Evolutionary conservation across 2,888 invertebrate species (phyloP), one percentile per base, ranked within the genome.

Genomic region (Dioctria rufipes): DNA sequence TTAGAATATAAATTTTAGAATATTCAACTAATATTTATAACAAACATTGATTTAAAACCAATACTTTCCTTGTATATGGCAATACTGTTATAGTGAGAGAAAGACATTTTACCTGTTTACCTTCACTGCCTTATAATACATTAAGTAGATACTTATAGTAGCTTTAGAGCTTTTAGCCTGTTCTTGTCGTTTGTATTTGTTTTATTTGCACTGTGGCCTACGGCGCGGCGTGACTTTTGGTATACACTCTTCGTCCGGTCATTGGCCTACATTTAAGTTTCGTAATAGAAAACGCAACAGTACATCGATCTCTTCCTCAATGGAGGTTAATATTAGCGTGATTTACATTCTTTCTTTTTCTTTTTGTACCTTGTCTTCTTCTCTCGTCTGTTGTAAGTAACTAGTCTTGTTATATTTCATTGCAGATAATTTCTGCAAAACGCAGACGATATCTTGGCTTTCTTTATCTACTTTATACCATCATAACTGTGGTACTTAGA

Each of bases 271-370:
- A 85, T 85, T 85, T 85, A 82, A 84, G 84, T 85, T 85, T 85
- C 84, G 83, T 85, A 85, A 85, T 85, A 85, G 85, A 85, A 85
- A 85, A 85, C 84, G 84, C 84, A 84, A 85, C 84, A 84, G 85
- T 84, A 84, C 84, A 85, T 83, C 84, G 85, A 83, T 84, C 84
- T 84, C 82, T 83, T 83, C 84, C 81, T 83, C 84, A 83, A 84
- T 83, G 83, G 84, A 84, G 84, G 83, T 84, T 84, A 84, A 82
- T 83, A 63, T 39, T 63, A 43, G 37, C 25, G 25, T 13, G 37
- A 39, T 63, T 77, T 61, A 37, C 46, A 63, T 73, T 73, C 58
- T 73, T 73, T 39, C 42, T 58, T 39, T 40, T 73, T 58, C 58
- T 54, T 58, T 73, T 54, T 25, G 25, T 25, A 25, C 25, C 25